Conservation (phyloP, 2,888 invertebrate species). For the Ischnus inquisitorius region DNA sequence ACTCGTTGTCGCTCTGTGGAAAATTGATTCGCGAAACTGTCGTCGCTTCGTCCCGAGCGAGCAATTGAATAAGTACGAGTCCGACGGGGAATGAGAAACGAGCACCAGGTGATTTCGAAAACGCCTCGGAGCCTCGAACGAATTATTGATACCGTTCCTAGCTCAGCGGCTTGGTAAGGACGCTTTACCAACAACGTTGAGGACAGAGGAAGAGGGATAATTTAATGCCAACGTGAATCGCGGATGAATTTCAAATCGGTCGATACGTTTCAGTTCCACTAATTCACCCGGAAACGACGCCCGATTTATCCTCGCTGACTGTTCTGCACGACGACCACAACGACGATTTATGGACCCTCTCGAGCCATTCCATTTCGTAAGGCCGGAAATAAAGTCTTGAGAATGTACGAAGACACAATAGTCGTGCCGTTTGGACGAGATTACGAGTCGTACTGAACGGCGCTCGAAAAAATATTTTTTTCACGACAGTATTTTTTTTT, state of each 20-base stretch:
- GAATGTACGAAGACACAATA: constrained; percentile 17
- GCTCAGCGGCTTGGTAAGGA: constrained; percentile 7
- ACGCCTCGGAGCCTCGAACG: background rate
- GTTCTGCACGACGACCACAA: constrained; percentile 19
- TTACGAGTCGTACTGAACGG: background rate
- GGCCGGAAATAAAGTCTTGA: constrained; percentile 47
- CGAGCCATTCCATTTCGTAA: constrained; percentile 16
- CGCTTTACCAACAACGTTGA: constrained; percentile 3
- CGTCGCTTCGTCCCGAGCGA: constrained; percentile 8
- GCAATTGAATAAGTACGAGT: constrained; percentile 22
- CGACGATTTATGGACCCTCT: constrained; percentile 55
- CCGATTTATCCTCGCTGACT: background rate
- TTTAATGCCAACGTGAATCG: constrained; percentile 20
- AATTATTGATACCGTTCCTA: constrained; percentile 36
- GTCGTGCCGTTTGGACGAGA: constrained; percentile 20
- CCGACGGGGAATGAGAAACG: constrained; percentile 46
- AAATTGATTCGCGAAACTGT: background rate
- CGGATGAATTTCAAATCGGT: constrained; percentile 52
- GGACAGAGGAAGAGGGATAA: constrained; percentile 23
- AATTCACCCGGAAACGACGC: constrained; percentile 45
- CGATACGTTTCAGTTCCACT: constrained; percentile 43
- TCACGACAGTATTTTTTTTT: background rate
- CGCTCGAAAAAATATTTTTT: background rate
- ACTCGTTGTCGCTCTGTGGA: background rate
- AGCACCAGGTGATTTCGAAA: constrained; percentile 44